These are phyloP conservation scores for Antigone vipio DNA, from an alignment of 2,113 vertebrate genomes.

Conservation along the genomic window DNA sequence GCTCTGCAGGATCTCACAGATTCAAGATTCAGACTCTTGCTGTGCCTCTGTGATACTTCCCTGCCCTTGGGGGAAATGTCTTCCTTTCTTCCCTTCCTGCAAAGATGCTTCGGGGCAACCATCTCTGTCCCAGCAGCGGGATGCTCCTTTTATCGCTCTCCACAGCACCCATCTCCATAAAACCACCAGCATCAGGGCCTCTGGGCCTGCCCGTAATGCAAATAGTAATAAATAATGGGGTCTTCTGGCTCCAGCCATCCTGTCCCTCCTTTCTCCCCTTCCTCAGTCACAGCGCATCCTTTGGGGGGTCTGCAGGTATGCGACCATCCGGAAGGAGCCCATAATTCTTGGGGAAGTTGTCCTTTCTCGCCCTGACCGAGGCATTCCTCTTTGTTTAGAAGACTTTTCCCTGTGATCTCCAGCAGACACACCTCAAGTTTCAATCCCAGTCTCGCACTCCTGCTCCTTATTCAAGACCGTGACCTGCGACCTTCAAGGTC, in stretches of 20 bases:
- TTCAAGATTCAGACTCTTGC: accelerated
- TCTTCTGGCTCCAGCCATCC: not conserved
- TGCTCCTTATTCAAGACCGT: conserved; percentile 32
- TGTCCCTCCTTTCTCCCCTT: not conserved
- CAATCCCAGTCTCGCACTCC: not conserved
- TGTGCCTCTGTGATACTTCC: not conserved
- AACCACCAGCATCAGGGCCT: not conserved
- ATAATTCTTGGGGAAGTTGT: not conserved
- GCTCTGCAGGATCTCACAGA: not conserved
- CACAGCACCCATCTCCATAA: not conserved
- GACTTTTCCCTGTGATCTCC: conserved; percentile 13
- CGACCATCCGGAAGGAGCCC: not conserved
- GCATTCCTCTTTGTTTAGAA: not conserved
- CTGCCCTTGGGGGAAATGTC: not conserved
- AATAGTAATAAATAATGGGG: not conserved
- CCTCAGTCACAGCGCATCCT: not conserved
- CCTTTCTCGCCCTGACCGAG: not conserved
- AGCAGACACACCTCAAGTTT: conserved; percentile 34
- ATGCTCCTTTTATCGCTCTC: not conserved
- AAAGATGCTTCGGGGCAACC: not conserved
- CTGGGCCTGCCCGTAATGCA: not conserved
- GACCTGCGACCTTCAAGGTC: conserved; percentile 59
- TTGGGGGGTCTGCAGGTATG: not conserved
- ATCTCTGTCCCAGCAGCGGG: not conserved
- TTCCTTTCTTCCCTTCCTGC: not conserved